Evolutionary conservation across 2,888 invertebrate genomes (phyloP).

Genomic region (Parasteatoda lunata): DNA sequence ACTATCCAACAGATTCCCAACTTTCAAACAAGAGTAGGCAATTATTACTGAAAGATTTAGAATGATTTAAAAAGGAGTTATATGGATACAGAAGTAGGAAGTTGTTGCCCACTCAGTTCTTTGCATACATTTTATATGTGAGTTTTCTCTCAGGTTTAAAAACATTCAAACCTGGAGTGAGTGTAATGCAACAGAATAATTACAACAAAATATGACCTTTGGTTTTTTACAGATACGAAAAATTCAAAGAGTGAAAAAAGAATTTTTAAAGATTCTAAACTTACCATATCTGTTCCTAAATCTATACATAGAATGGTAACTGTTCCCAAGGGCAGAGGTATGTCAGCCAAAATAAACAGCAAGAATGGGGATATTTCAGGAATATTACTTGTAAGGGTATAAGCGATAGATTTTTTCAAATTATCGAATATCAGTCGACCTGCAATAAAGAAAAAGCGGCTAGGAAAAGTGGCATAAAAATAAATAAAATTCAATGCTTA

Average conservation of each 20-base stretch:
- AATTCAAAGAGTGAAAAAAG: not conserved
- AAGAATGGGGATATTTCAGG: constrained; percentile 78
- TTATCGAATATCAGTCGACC: constrained; percentile 78
- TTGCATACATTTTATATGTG: too few species aligned
- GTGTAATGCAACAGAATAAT: too few species aligned
- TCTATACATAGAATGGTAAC: constrained; percentile 78
- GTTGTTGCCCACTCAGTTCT: too few species aligned
- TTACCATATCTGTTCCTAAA: constrained; percentile 77
- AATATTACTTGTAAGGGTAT: constrained; percentile 78
- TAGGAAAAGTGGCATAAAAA: constrained; percentile 1
- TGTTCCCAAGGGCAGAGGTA: constrained; percentile 77
- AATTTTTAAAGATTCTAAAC: constrained; percentile 47
- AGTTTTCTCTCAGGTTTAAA: too few species aligned
- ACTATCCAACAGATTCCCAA: too few species aligned
- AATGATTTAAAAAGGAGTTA: too few species aligned
- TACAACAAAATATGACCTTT: too few species aligned
- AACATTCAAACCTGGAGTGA: too few species aligned
- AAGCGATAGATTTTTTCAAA: constrained; percentile 78
- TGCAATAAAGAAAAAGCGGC: constrained; percentile 60
- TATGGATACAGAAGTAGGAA: too few species aligned
- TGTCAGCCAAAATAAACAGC: constrained; percentile 76
- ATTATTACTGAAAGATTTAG: too few species aligned
- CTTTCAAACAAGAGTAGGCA: too few species aligned
- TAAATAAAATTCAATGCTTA: not conserved
- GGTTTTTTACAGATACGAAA: not conserved